Evolutionary conservation across 2,888 invertebrate species (phyloP).

Genomic region (Melitaea athalia): DNA sequence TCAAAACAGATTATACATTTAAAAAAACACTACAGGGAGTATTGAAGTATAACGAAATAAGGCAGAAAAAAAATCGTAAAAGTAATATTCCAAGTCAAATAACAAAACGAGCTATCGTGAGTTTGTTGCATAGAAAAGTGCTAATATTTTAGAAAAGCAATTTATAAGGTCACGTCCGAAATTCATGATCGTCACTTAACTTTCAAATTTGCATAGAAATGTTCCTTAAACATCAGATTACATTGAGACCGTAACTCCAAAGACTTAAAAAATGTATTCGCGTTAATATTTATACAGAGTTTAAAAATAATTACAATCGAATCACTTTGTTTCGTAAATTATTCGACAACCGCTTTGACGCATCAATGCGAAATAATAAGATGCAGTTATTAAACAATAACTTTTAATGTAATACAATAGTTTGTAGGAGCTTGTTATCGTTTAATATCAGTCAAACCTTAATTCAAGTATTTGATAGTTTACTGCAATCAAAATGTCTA

Average conservation of each 20-base stretch:
- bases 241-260: background rate
- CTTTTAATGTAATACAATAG: background rate
- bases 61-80: too few species aligned
- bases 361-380: too few species aligned
- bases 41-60: too few species aligned
- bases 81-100: too few species aligned
- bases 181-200: slow-evolving; percentile 40
- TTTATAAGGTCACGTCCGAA: slow-evolving; percentile 42
- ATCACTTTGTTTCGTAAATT: too few species aligned
- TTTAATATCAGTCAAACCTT: background rate
- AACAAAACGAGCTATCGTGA: background rate
- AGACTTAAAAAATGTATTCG: background rate
- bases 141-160: slow-evolving; percentile 24
- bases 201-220: slow-evolving; percentile 39
- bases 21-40: background rate
- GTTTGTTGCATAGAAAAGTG: slow-evolving; percentile 11
- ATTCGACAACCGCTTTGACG: too few species aligned
- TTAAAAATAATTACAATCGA: background rate
- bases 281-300: background rate
- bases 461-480: background rate
- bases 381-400: background rate
- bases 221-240: slow-evolving; percentile 14
- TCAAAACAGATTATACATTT: too few species aligned
- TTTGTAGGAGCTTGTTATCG: background rate
- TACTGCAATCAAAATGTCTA: slow-evolving; percentile 17